These are phyloP conservation scores for Aphelocoma californica DNA, from an alignment of 2,797 vertebrate species.

Conservation along the genomic window DNA sequence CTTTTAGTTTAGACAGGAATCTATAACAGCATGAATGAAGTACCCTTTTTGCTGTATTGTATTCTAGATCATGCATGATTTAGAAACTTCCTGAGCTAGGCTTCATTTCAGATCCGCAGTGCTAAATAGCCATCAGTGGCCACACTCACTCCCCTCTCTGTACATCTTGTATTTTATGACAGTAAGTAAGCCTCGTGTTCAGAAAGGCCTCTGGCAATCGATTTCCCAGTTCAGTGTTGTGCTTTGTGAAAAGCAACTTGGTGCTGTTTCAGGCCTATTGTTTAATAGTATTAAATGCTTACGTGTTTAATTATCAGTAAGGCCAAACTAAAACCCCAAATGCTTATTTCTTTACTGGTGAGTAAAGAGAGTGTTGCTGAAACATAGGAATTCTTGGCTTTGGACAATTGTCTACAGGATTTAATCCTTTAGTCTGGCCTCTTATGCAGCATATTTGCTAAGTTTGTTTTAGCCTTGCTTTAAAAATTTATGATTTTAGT, in stretches of 20 bases:
- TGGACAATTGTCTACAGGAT: neutral
- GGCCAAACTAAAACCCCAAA: neutral
- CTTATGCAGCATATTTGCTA: neutral
- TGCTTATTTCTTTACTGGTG: neutral
- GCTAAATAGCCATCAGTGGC: neutral
- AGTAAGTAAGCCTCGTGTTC: neutral
- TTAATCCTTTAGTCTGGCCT: neutral
- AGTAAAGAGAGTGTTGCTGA: neutral
- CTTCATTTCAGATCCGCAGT: neutral
- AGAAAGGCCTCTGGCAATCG: accelerated
- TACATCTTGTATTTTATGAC: neutral
- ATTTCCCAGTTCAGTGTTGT: neutral
- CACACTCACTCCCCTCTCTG: neutral
- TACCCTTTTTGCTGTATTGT: neutral
- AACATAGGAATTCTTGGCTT: neutral
- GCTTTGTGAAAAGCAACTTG: neutral
- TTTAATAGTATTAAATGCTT: neutral
- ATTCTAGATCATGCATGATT: neutral
- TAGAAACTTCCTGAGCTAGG: neutral
- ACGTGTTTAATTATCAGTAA: neutral
- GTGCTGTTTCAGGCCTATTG: neutral
- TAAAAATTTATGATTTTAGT: neutral
- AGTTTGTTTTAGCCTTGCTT: neutral
- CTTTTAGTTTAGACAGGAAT: neutral
- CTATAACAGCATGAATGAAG: neutral